Conservation (phyloP, 1,140 invertebrate genomes). For the Melipona quadrifasciata region DNA sequence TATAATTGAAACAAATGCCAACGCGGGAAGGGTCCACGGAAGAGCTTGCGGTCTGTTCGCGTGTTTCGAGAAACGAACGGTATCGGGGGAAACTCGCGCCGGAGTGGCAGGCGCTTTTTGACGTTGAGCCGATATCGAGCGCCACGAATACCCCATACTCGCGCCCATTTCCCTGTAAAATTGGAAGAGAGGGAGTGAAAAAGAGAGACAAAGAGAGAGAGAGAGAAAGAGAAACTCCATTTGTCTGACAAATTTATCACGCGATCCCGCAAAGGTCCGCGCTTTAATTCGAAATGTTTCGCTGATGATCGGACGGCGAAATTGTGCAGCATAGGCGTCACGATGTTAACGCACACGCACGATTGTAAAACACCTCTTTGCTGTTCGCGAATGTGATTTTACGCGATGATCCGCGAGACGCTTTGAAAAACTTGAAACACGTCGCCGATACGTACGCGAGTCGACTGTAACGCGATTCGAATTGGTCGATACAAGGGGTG, state of each 20-base stretch:
- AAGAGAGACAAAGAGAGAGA: too few relatives aligned
- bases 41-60: not conserved
- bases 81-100: slow-evolving; percentile 12
- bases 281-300: slow-evolving; percentile 27
- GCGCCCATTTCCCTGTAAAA: not conserved
- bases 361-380: not conserved
- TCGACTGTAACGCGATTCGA: not conserved
- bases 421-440: not conserved
- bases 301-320: not conserved
- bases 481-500: not conserved
- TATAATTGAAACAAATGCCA: too few relatives aligned
- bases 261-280: not conserved
- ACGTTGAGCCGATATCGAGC: slow-evolving; percentile 34
- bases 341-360: not conserved
- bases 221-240: not conserved
- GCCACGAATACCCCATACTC: not conserved
- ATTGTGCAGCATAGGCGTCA: slow-evolving; percentile 9
- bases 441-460: not conserved
- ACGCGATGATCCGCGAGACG: not conserved
- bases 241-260: slow-evolving; percentile 44
- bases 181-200: too few relatives aligned
- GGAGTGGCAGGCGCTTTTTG: slow-evolving; percentile 10
- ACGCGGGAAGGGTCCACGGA: not conserved
- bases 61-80: slow-evolving; percentile 15
- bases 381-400: not conserved